These are phyloP conservation scores for Andrena camellia DNA, from an alignment of 2,888 invertebrate genomes.

Conservation along the genomic window DNA sequence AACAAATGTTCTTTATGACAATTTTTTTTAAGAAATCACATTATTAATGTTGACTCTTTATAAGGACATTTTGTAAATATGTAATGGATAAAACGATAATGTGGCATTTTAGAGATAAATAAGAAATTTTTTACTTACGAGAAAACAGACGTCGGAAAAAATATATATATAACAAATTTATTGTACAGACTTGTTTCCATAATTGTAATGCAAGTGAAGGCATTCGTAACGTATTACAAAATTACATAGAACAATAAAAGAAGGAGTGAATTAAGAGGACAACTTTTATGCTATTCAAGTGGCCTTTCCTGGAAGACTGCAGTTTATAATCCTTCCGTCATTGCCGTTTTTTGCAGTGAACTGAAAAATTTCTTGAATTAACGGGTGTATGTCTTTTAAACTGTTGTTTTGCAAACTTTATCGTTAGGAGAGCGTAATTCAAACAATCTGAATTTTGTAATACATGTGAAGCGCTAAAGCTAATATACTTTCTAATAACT, in stretches of 20 bases:
- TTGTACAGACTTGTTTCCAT: conserved; percentile 61
- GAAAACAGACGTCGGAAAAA: conserved; percentile 39
- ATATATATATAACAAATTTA: conserved; percentile 56
- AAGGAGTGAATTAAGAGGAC: conserved; percentile 55
- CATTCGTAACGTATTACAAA: conserved; percentile 56
- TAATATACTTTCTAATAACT: conserved; percentile 56
- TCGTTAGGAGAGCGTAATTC: conserved; percentile 45
- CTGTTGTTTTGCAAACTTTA: conserved; percentile 50
- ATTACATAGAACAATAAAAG: conserved; percentile 60
- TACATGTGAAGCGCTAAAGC: conserved; percentile 32
- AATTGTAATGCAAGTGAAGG: conserved; percentile 56
- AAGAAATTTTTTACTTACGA: conserved; percentile 68
- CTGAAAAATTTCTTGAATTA: conserved; percentile 44
- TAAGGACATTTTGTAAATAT: conserved; percentile 75
- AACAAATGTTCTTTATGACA: conserved; percentile 59
- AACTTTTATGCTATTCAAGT: conserved; percentile 74
- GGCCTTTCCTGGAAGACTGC: conserved; percentile 83
- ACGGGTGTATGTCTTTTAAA: conserved; percentile 46
- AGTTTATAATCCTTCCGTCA: conserved; percentile 77
- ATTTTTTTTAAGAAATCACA: conserved; percentile 66
- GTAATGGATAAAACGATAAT: conserved; percentile 68
- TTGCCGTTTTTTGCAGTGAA: conserved; percentile 65
- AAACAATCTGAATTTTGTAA: conserved; percentile 51
- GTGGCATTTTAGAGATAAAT: conserved; percentile 70
- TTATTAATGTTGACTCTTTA: conserved; percentile 75